Percentiles rank a stretch among this genome's conserved stretches.
These are phyloP conservation scores for Dendrolimus houi DNA, from an alignment of 2,888 invertebrate genomes.

Conservation along the genomic window DNA sequence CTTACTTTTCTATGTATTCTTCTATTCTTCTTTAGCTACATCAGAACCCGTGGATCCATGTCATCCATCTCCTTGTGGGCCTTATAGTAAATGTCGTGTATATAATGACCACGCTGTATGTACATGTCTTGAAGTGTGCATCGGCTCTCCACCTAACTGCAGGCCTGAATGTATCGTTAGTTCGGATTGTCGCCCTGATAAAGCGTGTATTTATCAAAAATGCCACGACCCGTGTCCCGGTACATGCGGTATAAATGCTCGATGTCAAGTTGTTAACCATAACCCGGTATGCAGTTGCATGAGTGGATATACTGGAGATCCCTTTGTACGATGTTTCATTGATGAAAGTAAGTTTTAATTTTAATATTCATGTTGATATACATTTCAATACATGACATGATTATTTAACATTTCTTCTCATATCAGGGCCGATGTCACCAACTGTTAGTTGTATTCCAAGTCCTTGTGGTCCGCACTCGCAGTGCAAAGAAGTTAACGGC, in stretches of 20 bases:
- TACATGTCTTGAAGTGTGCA: slow-evolving; percentile 83
- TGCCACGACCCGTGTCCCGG: slow-evolving; percentile 87
- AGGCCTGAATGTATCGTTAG: slow-evolving; percentile 87
- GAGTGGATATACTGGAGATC: slow-evolving; percentile 83
- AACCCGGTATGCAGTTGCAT: slow-evolving; percentile 87
- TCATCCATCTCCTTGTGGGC: slow-evolving; percentile 86
- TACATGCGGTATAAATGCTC: slow-evolving; percentile 85
- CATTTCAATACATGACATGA: not conserved
- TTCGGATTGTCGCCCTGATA: slow-evolving; percentile 84
- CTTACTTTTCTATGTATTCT: slow-evolving; percentile 30
- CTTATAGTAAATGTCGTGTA: slow-evolving; percentile 84
- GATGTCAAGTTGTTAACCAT: slow-evolving; percentile 87
- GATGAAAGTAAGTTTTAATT: slow-evolving; percentile 76
- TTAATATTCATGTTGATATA: slow-evolving; percentile 11
- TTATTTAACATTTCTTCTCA: slow-evolving; percentile 13
- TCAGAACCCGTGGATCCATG: slow-evolving; percentile 79
- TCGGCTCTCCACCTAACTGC: slow-evolving; percentile 86
- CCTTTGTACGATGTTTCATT: slow-evolving; percentile 81
- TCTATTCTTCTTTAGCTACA: slow-evolving; percentile 47
- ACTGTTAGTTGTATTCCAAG: slow-evolving; percentile 81
- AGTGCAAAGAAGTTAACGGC: slow-evolving; percentile 80
- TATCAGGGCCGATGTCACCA: slow-evolving; percentile 57
- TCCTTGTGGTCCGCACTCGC: slow-evolving; percentile 87
- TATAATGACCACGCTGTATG: slow-evolving; percentile 85
- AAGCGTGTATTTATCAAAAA: slow-evolving; percentile 86